Percentiles rank a stretch among this genome's conserved stretches.
Evolutionary conservation across 2,113 vertebrate species (phyloP).

Genomic region (Nothocercus nigrocapillus): DNA sequence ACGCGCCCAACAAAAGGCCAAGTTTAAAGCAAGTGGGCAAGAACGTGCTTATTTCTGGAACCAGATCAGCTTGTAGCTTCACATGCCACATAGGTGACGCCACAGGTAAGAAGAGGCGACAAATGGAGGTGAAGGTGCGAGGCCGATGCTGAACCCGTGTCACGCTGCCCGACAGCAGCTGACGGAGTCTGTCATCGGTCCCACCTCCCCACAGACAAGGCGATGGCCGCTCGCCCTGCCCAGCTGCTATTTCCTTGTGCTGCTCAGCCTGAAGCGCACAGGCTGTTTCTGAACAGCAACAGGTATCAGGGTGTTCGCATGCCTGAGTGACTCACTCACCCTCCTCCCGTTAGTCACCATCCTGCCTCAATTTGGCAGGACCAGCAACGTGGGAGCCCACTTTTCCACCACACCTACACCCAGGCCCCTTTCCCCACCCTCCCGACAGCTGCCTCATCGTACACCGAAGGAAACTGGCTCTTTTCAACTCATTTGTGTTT

Average conservation of each 20-base stretch:
- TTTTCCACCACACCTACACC: not conserved
- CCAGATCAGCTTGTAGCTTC: not conserved
- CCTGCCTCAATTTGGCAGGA: not conserved
- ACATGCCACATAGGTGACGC: not conserved
- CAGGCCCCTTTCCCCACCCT: not conserved
- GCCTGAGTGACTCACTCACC: not conserved
- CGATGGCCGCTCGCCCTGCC: not conserved
- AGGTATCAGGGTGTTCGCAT: not conserved
- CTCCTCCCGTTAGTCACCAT: not conserved
- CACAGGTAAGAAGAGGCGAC: not conserved
- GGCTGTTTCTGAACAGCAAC: not conserved
- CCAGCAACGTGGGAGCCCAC: not conserved
- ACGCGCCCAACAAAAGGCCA: not conserved
- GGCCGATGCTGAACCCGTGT: accelerated
- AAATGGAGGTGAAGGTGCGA: not conserved
- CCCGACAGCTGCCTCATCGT: not conserved
- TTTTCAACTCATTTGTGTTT: accelerated
- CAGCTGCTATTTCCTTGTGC: not conserved
- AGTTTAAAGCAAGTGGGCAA: not conserved
- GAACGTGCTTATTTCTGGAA: not conserved
- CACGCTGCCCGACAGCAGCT: not conserved
- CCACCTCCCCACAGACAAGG: not conserved
- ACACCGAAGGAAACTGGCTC: accelerated
- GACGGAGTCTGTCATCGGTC: not conserved
- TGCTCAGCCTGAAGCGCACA: not conserved